A percentile compares a stretch with the other conserved stretches of the same genome.
phyloP scores from a whole-genome alignment of 2,888 invertebrate genomes.

The Thymelicus acteon region DNA sequence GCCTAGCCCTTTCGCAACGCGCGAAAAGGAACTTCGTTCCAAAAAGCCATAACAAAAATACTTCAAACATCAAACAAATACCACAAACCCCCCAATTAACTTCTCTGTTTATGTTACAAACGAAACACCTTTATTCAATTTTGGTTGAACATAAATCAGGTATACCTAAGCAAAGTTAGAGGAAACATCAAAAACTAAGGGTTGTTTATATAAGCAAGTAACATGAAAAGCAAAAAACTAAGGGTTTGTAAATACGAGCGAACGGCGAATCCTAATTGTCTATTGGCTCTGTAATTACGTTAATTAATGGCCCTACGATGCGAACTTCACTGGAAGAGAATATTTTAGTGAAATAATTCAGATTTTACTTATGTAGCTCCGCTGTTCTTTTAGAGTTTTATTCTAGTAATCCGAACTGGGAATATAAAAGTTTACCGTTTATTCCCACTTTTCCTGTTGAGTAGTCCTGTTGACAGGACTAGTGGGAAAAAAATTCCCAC shows the following conservation, averaged over 20 bases:
- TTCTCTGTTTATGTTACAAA: too few species aligned
- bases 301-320: slow-evolving; percentile 53
- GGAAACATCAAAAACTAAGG: neutral
- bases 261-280: slow-evolving; percentile 40
- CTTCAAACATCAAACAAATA: too few species aligned
- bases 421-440: too few species aligned
- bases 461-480: too few species aligned
- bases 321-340: slow-evolving; percentile 44
- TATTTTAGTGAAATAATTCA: slow-evolving; percentile 39
- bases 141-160: too few species aligned
- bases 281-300: slow-evolving; percentile 47
- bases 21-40: too few species aligned
- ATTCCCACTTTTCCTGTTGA: too few species aligned
- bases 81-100: too few species aligned
- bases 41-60: too few species aligned
- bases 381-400: neutral
- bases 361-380: slow-evolving; percentile 9
- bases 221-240: slow-evolving; percentile 28
- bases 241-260: slow-evolving; percentile 24
- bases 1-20: too few species aligned
- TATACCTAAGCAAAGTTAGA: neutral
- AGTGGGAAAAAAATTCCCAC: too few species aligned
- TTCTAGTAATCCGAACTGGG: neutral
- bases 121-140: neutral
- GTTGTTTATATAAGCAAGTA: slow-evolving; percentile 13